Conservation (phyloP, 2,888 invertebrate genomes). For the Elysia crispata region DNA sequence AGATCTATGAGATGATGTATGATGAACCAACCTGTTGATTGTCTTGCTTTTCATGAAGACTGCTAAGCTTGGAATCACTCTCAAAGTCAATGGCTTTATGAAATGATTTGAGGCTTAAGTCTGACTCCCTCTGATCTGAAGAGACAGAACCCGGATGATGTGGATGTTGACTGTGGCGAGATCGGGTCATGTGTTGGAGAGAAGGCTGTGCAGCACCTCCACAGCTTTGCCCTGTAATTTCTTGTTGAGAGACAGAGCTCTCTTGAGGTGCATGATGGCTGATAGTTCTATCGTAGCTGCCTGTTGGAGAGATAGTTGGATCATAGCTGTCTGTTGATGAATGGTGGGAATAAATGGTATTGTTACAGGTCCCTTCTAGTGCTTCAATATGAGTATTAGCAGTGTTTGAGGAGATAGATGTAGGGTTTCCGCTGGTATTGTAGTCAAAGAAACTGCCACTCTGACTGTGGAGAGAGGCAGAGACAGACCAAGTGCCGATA, state of each 20-base stretch:
- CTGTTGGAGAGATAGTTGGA: too few relatives aligned
- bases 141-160: background rate
- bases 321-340: too few relatives aligned
- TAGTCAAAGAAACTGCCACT: slow-evolving; percentile 11
- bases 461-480: slow-evolving; percentile 21
- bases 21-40: background rate
- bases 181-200: background rate
- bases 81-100: slow-evolving; percentile 67
- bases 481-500: background rate
- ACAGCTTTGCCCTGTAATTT: slow-evolving; percentile 23
- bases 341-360: too few relatives aligned
- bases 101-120: slow-evolving; percentile 66
- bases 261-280: too few relatives aligned
- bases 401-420: background rate
- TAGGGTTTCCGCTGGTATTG: background rate
- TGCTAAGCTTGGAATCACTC: slow-evolving; percentile 50
- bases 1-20: too few relatives aligned
- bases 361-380: too few relatives aligned
- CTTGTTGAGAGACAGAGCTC: background rate
- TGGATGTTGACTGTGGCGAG: background rate
- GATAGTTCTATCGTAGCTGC: too few relatives aligned
- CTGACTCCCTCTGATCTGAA: slow-evolving; percentile 41
- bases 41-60: slow-evolving; percentile 15
- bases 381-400: background rate
- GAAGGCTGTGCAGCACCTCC: slow-evolving; percentile 13